Evolutionary conservation across 2,888 invertebrate genomes (phyloP).

Genomic region (Sphecodes monilicornis): DNA sequence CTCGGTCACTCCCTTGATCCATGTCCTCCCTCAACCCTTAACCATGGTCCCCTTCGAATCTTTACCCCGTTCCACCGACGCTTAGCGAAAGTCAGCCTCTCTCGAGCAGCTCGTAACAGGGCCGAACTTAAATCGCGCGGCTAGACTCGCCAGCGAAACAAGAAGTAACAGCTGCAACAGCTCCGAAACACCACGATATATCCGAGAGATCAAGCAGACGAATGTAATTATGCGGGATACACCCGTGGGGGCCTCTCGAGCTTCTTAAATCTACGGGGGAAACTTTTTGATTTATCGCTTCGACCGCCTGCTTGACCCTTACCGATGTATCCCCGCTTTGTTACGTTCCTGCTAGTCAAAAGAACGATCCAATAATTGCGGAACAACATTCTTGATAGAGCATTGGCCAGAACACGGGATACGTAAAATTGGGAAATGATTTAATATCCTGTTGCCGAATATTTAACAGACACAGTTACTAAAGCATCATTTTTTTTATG

Average conservation of each 20-base stretch:
- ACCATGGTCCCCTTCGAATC: conserved; percentile 46
- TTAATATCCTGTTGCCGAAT: neutral
- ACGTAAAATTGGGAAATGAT: neutral
- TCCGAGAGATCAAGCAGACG: conserved; percentile 68
- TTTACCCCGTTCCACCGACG: conserved; percentile 40
- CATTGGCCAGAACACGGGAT: neutral
- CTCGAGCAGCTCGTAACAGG: conserved; percentile 35
- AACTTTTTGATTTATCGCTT: conserved; percentile 74
- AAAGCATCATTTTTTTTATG: neutral
- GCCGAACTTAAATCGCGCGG: conserved; percentile 66
- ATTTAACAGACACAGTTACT: neutral
- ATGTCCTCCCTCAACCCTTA: conserved; percentile 32
- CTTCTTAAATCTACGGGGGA: conserved; percentile 64
- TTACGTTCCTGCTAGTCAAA: neutral
- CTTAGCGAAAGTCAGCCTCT: conserved; percentile 30
- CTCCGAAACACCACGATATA: conserved; percentile 65
- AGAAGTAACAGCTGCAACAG: conserved; percentile 76
- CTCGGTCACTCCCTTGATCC: conserved; percentile 51
- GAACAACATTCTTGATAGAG: neutral
- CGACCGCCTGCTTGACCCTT: conserved; percentile 35
- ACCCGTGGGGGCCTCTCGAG: conserved; percentile 60
- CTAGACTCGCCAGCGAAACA: conserved; percentile 72
- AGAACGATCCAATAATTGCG: neutral
- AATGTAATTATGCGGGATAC: conserved; percentile 80
- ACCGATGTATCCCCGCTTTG: neutral